Base-by-base conservation (phyloP, 2,113 vertebrate species). In the Oplegnathus fasciatus region DNA sequence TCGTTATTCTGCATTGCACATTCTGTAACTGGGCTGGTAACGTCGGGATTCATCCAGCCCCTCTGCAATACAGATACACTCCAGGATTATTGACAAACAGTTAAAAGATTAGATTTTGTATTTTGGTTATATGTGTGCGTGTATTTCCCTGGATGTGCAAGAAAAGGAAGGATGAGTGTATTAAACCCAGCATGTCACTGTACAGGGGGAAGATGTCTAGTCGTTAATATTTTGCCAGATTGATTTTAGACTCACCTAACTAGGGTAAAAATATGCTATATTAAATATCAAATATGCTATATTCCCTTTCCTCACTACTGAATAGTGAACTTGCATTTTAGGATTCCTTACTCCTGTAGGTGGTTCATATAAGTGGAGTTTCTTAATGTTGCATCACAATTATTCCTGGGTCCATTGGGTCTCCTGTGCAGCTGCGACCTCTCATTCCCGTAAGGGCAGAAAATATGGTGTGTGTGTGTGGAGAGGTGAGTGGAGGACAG, bases 331-430 rank as follows among this genome's bases (percentile, higher is more conserved):
- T 54, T 76, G 14, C 2, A 18, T 50, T 70, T 75, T 26, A 28
- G 55, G 14, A 15, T 40, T 75, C 28, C 6, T 67, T 20, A 60
- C 58, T 75, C 28, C 18, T 58, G 8, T 22, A 14, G 17, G 32
- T 37, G 9, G 44, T 44, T 75, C 67, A 54, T 55, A 37, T 62
- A 61, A 42, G n/a, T n/a, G 42, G 24, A 74, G 82, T 94, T 93
- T 93, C 90, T 80, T 28, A 32, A 79, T 65, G 85, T 95, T 95
- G 93, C 94, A 94, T 95, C 95, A 95, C 83, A 82, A 74, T 85
- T 68, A 77, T 76, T 85, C 70, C 57, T 26, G 50, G 73, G 73
- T 90, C 89, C 88, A 78, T 18, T 86, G 85, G 89, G 91, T 94
- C 60, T 81, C 68, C 60, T 88, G 80, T 86, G 75, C 86, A 91